A percentile compares a stretch with the other conserved stretches of the same genome.
phyloP scores from a whole-genome alignment of 92 coral and sea anemone genomes.

The Parazoanthus atlanticus region DNA sequence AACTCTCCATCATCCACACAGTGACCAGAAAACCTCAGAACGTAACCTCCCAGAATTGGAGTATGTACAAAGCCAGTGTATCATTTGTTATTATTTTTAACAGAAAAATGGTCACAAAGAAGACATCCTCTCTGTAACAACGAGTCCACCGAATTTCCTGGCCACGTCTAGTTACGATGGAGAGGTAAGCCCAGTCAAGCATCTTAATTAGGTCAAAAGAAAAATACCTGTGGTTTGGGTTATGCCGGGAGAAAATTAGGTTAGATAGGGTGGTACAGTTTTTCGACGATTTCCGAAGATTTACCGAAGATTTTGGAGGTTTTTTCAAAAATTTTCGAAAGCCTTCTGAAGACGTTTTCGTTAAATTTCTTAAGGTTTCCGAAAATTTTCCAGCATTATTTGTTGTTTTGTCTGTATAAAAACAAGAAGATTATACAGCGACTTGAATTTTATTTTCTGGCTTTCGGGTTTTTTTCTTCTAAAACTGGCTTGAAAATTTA shows the following conservation, averaged over 20 bases:
- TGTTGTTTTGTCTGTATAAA: no score
- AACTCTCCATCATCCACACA: background rate
- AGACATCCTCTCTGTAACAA: constrained; percentile 88
- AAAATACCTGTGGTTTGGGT: background rate
- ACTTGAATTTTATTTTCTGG: no score
- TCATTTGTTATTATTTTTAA: background rate
- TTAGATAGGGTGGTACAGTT: no score
- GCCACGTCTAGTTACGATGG: constrained; percentile 99
- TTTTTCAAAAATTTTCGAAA: no score
- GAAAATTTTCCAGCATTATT: no score
- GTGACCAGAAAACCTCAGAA: background rate
- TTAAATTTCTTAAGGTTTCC: no score
- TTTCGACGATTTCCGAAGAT: background rate
- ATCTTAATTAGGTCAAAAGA: no score
- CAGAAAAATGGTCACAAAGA: constrained; percentile 95
- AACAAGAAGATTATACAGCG: no score
- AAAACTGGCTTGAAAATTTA: no score
- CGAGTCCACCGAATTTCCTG: constrained; percentile 94
- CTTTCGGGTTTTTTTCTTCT: no score
- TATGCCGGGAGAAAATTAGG: background rate
- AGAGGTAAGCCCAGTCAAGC: constrained; percentile 63
- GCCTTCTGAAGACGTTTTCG: no score
- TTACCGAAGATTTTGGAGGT: no score
- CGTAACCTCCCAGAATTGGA: background rate
- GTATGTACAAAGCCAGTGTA: background rate